Evolutionary conservation across 2,113 vertebrate species (phyloP).

Genomic region (mouse (Mus musculus)): GRCm39 chrX:91206001-91206500

Average conservation of each 20-base stretch:
- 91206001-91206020: not conserved
- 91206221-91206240: not conserved
- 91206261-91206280: not conserved
- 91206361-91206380: slow-evolving; percentile 19
- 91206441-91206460: not conserved
- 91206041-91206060: not conserved
- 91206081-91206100: not conserved
- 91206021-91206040: not conserved
- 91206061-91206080: not conserved
- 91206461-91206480: not conserved
- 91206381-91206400: not conserved
- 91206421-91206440: not conserved
- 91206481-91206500: not conserved
- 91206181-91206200: not conserved
- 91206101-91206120: slow-evolving; percentile 13
- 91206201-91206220: not conserved
- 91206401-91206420: not conserved
- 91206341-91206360: slow-evolving; percentile 1
- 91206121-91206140: not conserved
- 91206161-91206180: not conserved
- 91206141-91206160: not conserved
- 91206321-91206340: not conserved
- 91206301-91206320: not conserved
- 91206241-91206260: not conserved
- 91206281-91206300: slow-evolving; percentile 16